These are phyloP conservation scores for Ceryle rudis DNA, from an alignment of 2,797 vertebrate genomes.

Conservation along the genomic window DNA sequence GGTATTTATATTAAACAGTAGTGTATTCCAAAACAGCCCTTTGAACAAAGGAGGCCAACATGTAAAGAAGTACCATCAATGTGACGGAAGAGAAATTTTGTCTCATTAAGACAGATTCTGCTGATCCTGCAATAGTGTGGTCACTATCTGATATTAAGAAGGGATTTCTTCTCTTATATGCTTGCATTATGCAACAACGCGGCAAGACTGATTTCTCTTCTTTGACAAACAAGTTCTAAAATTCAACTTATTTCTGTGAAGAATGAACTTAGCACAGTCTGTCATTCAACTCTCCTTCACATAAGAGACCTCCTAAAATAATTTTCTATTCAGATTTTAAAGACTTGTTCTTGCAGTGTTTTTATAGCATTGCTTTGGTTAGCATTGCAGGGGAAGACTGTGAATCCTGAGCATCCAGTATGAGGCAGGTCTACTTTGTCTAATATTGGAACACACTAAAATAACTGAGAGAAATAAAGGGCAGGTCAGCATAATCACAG, in stretches of 20 bases:
- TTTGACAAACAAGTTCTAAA: neutral
- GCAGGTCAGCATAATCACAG: neutral
- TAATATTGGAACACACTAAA: conserved; percentile 14
- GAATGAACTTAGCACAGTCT: neutral
- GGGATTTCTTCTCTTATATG: neutral
- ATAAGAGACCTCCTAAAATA: neutral
- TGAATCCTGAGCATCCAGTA: neutral
- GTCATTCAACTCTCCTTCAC: neutral
- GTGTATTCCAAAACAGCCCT: neutral
- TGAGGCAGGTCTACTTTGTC: neutral
- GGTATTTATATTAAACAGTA: fast-evolving
- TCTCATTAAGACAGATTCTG: neutral
- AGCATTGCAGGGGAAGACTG: neutral
- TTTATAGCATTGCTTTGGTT: conserved; percentile 12
- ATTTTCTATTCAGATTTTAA: neutral
- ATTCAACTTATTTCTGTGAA: neutral
- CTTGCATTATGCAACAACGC: neutral
- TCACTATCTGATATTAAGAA: neutral
- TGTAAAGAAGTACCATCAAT: neutral
- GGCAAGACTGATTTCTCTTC: neutral
- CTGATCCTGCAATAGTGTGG: fast-evolving
- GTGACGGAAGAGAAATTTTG: neutral
- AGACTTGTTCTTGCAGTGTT: neutral
- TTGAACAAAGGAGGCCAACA: neutral
- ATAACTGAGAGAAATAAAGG: conserved; percentile 21